Conservation (phyloP, 2,797 vertebrate genomes). For the Lerista edwardsae region DNA sequence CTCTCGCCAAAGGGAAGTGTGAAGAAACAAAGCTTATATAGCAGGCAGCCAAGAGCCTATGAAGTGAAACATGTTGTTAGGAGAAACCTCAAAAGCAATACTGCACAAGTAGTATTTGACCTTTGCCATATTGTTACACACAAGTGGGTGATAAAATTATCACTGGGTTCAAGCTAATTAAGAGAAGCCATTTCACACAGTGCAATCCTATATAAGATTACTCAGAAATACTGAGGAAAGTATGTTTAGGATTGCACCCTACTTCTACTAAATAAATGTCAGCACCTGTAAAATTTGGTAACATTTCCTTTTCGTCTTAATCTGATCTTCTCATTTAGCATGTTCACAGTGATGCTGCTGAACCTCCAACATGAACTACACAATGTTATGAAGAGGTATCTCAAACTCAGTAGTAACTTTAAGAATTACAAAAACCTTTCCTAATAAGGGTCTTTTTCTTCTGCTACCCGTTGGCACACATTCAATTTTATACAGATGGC, state of each 20-base stretch:
- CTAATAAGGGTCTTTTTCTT: not conserved
- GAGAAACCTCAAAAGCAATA: not conserved
- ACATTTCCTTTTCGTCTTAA: not conserved
- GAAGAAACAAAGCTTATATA: slow-evolving; percentile 99
- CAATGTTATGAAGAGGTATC: not conserved
- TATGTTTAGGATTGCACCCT: too few relatives aligned
- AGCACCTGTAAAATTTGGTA: not conserved
- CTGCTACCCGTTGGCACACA: not conserved
- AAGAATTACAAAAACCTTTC: not conserved
- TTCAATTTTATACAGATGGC: not conserved
- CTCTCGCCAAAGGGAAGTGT: slow-evolving; percentile 98
- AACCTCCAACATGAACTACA: not conserved
- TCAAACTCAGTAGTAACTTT: not conserved
- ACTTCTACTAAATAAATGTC: not conserved
- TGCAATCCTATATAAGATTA: too few relatives aligned
- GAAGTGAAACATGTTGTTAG: slow-evolving; percentile 58
- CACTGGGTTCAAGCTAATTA: not conserved
- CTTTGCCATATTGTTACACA: not conserved
- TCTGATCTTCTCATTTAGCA: not conserved
- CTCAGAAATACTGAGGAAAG: too few relatives aligned
- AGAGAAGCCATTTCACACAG: not conserved
- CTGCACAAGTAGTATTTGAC: not conserved
- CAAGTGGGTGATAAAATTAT: not conserved
- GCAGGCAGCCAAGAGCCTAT: slow-evolving; percentile 97
- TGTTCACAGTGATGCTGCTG: not conserved